Percentiles rank a stretch among this genome's conserved stretches.
Conservation (phyloP, 2,888 invertebrate genomes). For the Andrena trimmerana region DNA sequence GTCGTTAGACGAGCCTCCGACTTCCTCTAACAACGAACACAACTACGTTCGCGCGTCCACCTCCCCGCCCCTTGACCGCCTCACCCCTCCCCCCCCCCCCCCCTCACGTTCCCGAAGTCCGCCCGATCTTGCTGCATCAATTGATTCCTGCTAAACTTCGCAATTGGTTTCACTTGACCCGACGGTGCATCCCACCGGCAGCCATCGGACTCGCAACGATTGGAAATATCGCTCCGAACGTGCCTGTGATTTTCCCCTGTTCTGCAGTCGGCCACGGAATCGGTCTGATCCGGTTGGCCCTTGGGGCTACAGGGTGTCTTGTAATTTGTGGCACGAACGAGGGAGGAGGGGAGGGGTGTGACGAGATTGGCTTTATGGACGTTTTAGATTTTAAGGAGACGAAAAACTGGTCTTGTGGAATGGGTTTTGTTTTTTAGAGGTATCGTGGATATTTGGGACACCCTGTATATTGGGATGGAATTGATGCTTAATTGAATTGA, state of each 20-base stretch:
- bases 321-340: not conserved
- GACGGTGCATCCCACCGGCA: conserved; percentile 38
- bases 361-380: too few relatives aligned
- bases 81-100: not conserved
- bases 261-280: too few relatives aligned
- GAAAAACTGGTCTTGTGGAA: not conserved
- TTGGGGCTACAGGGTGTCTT: not conserved
- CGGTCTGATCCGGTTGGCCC: not conserved
- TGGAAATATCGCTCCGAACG: conserved; percentile 26
- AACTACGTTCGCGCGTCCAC: conserved; percentile 42
- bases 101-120: not conserved
- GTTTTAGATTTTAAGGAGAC: not conserved
- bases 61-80: conserved; percentile 27
- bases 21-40: conserved; percentile 55
- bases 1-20: conserved; percentile 79
- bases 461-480: not conserved
- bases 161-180: conserved; percentile 75
- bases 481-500: not conserved
- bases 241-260: not conserved
- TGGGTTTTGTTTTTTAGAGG: not conserved
- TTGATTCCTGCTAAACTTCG: conserved; percentile 66
- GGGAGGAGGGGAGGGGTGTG: too few relatives aligned
- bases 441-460: not conserved
- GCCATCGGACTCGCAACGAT: conserved; percentile 28
- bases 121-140: conserved; percentile 51